phyloP scores from a whole-genome alignment of 2,888 invertebrate species.

The Xanthia icteritia region DNA sequence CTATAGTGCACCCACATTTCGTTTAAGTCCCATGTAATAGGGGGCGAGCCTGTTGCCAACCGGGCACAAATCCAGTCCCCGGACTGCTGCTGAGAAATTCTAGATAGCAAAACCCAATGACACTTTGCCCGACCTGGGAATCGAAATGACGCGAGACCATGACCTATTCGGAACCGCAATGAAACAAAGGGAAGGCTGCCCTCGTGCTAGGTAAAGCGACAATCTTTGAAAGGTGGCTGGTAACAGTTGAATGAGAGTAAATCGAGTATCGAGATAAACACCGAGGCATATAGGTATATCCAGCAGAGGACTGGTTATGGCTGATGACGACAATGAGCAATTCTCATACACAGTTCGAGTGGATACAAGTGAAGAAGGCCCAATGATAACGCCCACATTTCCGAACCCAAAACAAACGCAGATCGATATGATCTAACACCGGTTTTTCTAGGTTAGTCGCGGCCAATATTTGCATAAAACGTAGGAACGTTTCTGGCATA shows the following conservation, averaged over 20 bases:
- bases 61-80: too few species aligned
- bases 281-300: too few species aligned
- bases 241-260: too few species aligned
- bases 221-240: background rate
- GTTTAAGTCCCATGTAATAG: too few species aligned
- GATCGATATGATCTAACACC: constrained; percentile 24
- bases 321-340: background rate
- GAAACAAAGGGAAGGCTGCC: background rate
- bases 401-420: constrained; percentile 14
- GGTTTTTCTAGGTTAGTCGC: constrained; percentile 32
- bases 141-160: too few species aligned
- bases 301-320: background rate
- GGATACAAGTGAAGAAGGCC: background rate
- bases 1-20: too few species aligned
- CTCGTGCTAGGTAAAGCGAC: background rate
- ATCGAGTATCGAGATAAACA: background rate
- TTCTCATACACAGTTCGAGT: background rate
- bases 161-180: background rate
- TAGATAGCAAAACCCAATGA: too few species aligned
- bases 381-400: background rate
- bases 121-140: too few species aligned
- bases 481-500: constrained; percentile 35
- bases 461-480: constrained; percentile 53
- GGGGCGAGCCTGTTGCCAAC: too few species aligned
- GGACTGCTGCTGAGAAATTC: too few species aligned